These are phyloP conservation scores for Priocnemis perturbator DNA, from an alignment of 2,888 invertebrate species.

Conservation along the genomic window DNA sequence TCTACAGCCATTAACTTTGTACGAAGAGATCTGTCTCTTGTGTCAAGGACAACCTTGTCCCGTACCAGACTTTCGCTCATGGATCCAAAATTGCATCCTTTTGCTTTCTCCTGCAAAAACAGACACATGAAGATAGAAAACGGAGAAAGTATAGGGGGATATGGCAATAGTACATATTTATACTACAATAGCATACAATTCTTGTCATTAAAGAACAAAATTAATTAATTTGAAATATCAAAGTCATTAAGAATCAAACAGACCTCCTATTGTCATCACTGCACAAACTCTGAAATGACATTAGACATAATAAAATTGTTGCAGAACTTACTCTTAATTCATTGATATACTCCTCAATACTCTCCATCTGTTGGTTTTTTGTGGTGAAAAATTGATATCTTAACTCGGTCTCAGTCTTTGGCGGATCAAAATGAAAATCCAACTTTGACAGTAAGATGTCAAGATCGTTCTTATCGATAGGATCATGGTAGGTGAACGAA, in stretches of 20 bases:
- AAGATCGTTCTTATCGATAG: slow-evolving; percentile 37
- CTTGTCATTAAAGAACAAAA: no score
- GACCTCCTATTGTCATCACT: no score
- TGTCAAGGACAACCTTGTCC: slow-evolving; percentile 49
- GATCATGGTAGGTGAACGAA: slow-evolving; percentile 26
- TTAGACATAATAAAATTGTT: no score
- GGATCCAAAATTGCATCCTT: slow-evolving; percentile 48
- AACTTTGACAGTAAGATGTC: slow-evolving; percentile 46
- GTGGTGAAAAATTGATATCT: slow-evolving; percentile 49
- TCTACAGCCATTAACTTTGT: slow-evolving; percentile 16
- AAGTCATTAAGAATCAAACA: no score
- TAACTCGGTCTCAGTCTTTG: slow-evolving; percentile 38
- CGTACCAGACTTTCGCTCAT: slow-evolving; percentile 46
- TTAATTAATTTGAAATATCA: no score
- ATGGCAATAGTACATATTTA: background rate
- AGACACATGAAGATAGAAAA: background rate
- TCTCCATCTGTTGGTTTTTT: slow-evolving; percentile 9
- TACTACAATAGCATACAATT: no score
- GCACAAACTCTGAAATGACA: no score
- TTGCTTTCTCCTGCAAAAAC: slow-evolving; percentile 39
- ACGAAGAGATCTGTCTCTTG: slow-evolving; percentile 29
- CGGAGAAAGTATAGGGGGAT: background rate
- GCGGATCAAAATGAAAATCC: slow-evolving; percentile 40
- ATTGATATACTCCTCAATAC: slow-evolving; percentile 41
- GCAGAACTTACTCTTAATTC: slow-evolving; percentile 38